These are phyloP conservation scores for Trichacis sp. DNA, from an alignment of 2,888 invertebrate species.

Conservation along the genomic window DNA sequence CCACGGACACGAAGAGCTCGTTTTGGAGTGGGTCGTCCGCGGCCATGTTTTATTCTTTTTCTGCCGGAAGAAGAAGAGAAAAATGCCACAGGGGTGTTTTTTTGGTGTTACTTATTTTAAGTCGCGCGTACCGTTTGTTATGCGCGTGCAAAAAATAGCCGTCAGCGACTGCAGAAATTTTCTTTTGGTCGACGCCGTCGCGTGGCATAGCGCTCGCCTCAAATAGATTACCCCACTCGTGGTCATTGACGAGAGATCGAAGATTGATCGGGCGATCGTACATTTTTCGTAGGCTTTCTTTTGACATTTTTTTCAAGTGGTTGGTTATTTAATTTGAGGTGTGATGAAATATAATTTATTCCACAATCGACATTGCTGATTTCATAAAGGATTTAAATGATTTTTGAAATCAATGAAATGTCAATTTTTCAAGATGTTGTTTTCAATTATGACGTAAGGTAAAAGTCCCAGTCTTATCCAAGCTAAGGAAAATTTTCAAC, in stretches of 20 bases:
- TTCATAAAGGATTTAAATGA: too few relatives aligned
- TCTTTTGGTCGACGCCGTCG: constrained; percentile 55
- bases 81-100: background rate
- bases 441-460: too few relatives aligned
- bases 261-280: constrained; percentile 48
- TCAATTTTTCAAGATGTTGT: too few relatives aligned
- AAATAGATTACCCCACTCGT: constrained; percentile 67
- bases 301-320: too few relatives aligned
- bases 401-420: too few relatives aligned
- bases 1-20: constrained; percentile 81
- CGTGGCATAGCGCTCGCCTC: constrained; percentile 51
- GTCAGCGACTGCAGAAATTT: constrained; percentile 56
- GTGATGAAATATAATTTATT: too few relatives aligned
- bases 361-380: too few relatives aligned
- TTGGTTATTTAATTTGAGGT: too few relatives aligned
- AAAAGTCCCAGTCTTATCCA: too few relatives aligned
- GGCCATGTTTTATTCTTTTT: constrained; percentile 36
- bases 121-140: constrained; percentile 14
- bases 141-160: constrained; percentile 43
- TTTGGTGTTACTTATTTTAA: constrained; percentile 3
- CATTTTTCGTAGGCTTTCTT: background rate
- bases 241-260: constrained; percentile 58
- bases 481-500: too few relatives aligned
- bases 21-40: constrained; percentile 54
- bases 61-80: too few relatives aligned